phyloP scores from a whole-genome alignment of 2,113 vertebrate species.

The Plestiodon gilberti region DNA sequence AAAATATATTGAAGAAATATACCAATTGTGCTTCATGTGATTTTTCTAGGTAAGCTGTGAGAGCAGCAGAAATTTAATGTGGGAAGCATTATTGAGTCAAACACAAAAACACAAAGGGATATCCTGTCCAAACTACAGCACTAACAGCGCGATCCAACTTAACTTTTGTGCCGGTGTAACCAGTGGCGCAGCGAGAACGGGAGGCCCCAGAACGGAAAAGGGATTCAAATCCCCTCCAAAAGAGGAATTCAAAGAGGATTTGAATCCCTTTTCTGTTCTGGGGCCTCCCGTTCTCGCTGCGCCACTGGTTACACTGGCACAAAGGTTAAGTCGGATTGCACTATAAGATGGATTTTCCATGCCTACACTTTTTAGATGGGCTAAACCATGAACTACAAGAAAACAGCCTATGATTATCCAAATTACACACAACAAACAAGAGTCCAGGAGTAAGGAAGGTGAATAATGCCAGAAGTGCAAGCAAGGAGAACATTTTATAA shows the following conservation, averaged over 20 bases:
- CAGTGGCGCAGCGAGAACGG: too few species aligned
- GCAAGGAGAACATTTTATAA: neutral
- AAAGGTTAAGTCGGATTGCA: too few species aligned
- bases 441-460: neutral
- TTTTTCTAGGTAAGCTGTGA: slow-evolving; percentile 35
- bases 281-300: too few species aligned
- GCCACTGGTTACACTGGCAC: too few species aligned
- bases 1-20: slow-evolving; percentile 22
- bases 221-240: too few species aligned
- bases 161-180: too few species aligned
- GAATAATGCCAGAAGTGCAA: neutral
- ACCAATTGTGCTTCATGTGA: neutral
- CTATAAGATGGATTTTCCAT: neutral
- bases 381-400: neutral
- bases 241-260: too few species aligned
- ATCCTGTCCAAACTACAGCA: neutral
- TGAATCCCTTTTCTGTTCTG: too few species aligned
- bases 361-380: neutral
- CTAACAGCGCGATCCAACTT: too few species aligned
- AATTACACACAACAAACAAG: neutral
- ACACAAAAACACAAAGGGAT: neutral
- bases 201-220: too few species aligned
- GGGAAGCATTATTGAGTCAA: neutral
- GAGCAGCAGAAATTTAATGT: neutral
- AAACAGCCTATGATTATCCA: neutral